Conservation (phyloP, 2,888 invertebrate species). For the Eulithis prunata region DNA sequence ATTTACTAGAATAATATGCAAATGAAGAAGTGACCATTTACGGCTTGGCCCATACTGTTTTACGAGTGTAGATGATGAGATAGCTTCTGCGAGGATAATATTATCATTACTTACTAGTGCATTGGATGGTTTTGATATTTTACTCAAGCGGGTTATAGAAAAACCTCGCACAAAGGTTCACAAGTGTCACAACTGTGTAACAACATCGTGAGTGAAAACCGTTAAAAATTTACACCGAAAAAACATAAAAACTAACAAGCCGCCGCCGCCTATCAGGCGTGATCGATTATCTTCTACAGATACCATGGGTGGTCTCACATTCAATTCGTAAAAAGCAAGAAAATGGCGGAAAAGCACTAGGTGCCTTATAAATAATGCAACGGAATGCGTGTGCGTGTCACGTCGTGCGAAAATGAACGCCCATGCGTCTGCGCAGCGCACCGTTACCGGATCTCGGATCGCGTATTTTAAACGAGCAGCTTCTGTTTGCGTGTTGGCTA, state of each 20-base stretch:
- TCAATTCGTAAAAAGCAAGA: conserved; percentile 55
- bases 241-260: conserved; percentile 59
- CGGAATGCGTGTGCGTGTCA: conserved; percentile 61
- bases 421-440: conserved; percentile 48
- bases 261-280: conserved; percentile 41
- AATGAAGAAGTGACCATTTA: conserved; percentile 32
- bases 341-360: conserved; percentile 73
- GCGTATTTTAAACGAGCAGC: conserved; percentile 42
- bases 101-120: conserved; percentile 31
- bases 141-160: neutral
- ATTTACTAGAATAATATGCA: conserved; percentile 37
- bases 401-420: conserved; percentile 69
- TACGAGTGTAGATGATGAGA: conserved; percentile 38
- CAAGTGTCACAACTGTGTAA: neutral
- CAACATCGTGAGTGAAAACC: conserved; percentile 36
- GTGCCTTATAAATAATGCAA: conserved; percentile 75
- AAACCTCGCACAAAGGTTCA: neutral
- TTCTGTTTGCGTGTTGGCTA: conserved; percentile 41
- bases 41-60: conserved; percentile 33
- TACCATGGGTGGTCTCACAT: conserved; percentile 55
- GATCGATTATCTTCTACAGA: conserved; percentile 41
- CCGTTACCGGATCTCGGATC: conserved; percentile 55
- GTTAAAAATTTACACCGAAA: conserved; percentile 53
- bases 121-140: conserved; percentile 1
- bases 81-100: conserved; percentile 34